Evolutionary conservation across 1,140 invertebrate genomes (phyloP).

Genomic region (Lasioglossum albipes): DNA sequence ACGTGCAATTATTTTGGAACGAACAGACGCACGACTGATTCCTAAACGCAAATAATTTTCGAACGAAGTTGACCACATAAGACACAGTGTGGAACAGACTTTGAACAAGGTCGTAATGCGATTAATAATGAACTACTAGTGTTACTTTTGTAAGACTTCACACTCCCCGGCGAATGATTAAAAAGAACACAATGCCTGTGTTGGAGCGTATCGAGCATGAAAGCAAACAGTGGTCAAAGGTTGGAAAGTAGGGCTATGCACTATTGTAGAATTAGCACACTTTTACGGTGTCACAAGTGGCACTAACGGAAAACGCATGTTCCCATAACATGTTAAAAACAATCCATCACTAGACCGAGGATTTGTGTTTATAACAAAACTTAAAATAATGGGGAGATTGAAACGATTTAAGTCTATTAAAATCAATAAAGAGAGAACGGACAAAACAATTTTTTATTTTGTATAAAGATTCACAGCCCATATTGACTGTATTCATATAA

Average conservation of each 20-base stretch:
- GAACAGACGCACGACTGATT: too few species aligned
- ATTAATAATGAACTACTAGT: neutral
- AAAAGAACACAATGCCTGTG: conserved; percentile 16
- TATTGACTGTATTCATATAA: too few species aligned
- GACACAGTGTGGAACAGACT: neutral
- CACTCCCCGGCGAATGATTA: neutral
- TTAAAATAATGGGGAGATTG: too few species aligned
- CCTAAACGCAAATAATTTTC: too few species aligned
- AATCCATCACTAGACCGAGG: too few species aligned
- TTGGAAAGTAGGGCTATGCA: conserved; percentile 73
- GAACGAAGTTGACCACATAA: neutral
- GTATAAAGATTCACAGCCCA: too few species aligned
- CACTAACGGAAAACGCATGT: conserved; percentile 13
- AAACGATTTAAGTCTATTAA: too few species aligned
- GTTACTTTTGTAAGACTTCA: neutral
- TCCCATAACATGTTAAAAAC: neutral
- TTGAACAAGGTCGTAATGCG: neutral
- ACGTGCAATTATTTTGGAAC: neutral
- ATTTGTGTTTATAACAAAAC: too few species aligned
- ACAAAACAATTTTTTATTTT: too few species aligned
- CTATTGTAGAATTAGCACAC: conserved; percentile 73
- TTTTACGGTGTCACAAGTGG: conserved; percentile 67
- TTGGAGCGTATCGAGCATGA: conserved; percentile 59
- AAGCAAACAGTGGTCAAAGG: conserved; percentile 70
- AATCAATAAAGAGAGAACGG: too few species aligned